These are phyloP conservation scores for Dichetophora obliterata DNA, from an alignment of 2,888 invertebrate genomes.

Conservation along the genomic window DNA sequence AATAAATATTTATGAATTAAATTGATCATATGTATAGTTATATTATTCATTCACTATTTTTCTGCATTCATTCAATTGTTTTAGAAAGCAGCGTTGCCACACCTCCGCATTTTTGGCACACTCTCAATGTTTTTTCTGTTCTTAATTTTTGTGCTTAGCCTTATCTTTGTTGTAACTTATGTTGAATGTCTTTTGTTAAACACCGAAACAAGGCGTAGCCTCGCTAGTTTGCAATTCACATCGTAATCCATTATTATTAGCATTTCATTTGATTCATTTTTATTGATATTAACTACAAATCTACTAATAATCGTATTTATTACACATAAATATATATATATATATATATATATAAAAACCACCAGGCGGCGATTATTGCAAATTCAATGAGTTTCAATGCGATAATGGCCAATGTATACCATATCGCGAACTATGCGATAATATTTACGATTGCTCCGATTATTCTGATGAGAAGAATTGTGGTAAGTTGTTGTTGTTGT, in stretches of 20 bases:
- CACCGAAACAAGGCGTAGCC: not conserved
- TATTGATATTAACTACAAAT: not conserved
- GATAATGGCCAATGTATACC: slow-evolving; percentile 75
- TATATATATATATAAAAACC: not conserved
- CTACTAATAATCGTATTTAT: not conserved
- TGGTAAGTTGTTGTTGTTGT: slow-evolving; percentile 74
- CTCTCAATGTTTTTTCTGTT: slow-evolving; percentile 23
- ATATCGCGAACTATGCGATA: slow-evolving; percentile 74
- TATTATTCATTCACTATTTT: not conserved
- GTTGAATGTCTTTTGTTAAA: not conserved
- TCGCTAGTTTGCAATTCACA: not conserved
- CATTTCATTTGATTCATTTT: too few relatives aligned
- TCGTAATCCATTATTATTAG: not conserved
- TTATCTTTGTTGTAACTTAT: not conserved
- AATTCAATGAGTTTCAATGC: slow-evolving; percentile 76
- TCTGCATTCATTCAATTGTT: not conserved
- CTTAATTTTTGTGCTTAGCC: not conserved
- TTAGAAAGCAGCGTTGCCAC: slow-evolving; percentile 18
- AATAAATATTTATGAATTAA: slow-evolving; percentile 1
- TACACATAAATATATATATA: too few relatives aligned
- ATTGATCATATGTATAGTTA: not conserved
- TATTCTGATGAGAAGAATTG: slow-evolving; percentile 83
- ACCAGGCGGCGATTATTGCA: slow-evolving; percentile 64
- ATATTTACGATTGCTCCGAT: slow-evolving; percentile 79
- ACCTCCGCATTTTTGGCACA: not conserved